Base-by-base conservation (phyloP, 2,113 vertebrate genomes). In the Micronisus gabar region DNA sequence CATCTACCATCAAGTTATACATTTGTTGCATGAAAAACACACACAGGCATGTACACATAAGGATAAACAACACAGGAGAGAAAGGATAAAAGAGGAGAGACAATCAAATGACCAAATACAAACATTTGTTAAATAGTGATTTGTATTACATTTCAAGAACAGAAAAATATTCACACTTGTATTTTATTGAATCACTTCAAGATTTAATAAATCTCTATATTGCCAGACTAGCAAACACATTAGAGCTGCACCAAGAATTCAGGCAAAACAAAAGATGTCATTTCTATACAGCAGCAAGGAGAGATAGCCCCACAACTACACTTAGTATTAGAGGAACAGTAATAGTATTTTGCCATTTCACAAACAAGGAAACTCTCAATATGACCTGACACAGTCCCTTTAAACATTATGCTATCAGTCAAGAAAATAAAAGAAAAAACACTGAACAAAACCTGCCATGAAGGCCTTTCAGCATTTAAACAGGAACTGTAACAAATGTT, bases 41-140 rank as follows among this genome's bases (percentile, higher is more conserved):
- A 81, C 93, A 89, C 93, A 96, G 93, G 95, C 96, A 97, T 95
- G 95, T 97, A 97, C 95, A 97, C 95, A 45, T 61, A 80, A 75
- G 78, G 81, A 80, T 91, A 88, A 91, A 82, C 22, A 83, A 65
- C n/a, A 93, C 20, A 87, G 66, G 76, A 68, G 52, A 88, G 36
- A 81, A 95, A 50, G 66, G 81, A 59, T 72, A 76, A 81, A 93
- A 95, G 41, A 45, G 53, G 36, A 94, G 13, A 85, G 7, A 81
- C 29, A 71, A 92, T 81, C 56, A 95, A 95, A 93, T 58, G 50
- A 68, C 9, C 21, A 41, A 70, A 70, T 22, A 59, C 0, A 53
- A 89, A 74, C 9, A 41, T 67, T 9, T 50, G 29, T 70, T 71
- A 74, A 81, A 88, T 10, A 56, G 7, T 22, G 20, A 79, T 75